Conservation (phyloP, 64 coral and sea anemone genomes). For the Acropora yongei region DNA sequence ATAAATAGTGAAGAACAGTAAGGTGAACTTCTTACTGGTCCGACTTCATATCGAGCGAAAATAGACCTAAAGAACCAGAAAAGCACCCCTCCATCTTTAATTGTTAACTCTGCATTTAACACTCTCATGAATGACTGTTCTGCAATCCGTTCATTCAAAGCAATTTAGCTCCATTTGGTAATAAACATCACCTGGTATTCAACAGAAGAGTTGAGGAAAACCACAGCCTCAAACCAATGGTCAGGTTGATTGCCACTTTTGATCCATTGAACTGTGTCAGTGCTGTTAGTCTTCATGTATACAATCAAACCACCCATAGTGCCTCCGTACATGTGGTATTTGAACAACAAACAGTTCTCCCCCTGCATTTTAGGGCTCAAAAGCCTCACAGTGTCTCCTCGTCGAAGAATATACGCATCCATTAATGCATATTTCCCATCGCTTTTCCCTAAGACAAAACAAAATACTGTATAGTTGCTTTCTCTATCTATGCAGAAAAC, state of each 20-base stretch:
- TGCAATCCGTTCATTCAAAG: no score
- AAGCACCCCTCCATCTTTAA: background rate
- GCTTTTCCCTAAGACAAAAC: conserved; percentile 5
- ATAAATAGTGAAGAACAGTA: no score
- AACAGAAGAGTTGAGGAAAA: conserved; percentile 23
- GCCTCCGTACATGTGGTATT: conserved; percentile 63
- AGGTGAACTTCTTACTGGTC: no score
- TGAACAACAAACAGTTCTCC: conserved; percentile 44
- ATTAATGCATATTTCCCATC: conserved; percentile 57
- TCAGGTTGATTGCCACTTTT: conserved; percentile 54
- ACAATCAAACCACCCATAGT: conserved; percentile 55
- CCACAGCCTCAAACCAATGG: conserved; percentile 29
- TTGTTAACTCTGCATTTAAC: background rate
- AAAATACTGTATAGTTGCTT: background rate
- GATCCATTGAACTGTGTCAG: conserved; percentile 31
- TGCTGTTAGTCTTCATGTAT: conserved; percentile 27
- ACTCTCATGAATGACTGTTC: background rate
- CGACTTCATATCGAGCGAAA: no score
- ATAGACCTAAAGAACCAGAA: no score
- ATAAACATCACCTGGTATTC: conserved; percentile 49
- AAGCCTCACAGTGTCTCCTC: conserved; percentile 39
- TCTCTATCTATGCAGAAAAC: background rate
- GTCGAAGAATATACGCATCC: conserved; percentile 18
- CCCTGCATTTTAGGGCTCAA: conserved; percentile 48
- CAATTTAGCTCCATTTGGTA: background rate